Evolutionary conservation across 2,888 invertebrate species (phyloP).

Genomic region (Lepidochitona cinerea): DNA sequence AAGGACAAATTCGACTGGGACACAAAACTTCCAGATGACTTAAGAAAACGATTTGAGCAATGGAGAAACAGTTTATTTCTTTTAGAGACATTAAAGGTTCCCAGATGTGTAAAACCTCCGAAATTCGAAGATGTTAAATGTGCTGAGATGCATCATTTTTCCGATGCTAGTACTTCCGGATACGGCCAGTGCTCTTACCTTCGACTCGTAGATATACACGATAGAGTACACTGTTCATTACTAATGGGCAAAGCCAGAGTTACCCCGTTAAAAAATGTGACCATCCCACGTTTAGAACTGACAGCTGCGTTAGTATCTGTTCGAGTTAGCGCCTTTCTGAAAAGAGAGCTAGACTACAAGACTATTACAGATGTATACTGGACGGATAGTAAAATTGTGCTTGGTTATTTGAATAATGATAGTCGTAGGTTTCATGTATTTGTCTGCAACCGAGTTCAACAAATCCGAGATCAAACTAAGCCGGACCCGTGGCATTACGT

Average conservation of each 20-base stretch:
- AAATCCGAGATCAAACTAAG: constrained; percentile 18
- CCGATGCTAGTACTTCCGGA: constrained; percentile 18
- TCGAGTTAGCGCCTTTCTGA: constrained; percentile 14
- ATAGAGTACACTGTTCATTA: constrained; percentile 21
- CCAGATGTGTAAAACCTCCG: constrained; percentile 13
- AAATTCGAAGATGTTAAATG: constrained; percentile 12
- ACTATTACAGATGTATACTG: constrained; percentile 15
- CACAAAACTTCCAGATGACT: constrained; percentile 17
- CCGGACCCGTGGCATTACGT: constrained; percentile 27
- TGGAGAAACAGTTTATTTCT: constrained; percentile 10
- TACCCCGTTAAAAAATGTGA: constrained; percentile 24
- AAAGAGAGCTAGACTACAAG: constrained; percentile 13
- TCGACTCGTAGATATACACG: neutral
- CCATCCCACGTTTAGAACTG: constrained; percentile 24
- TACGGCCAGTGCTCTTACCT: constrained; percentile 15
- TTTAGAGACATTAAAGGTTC: constrained; percentile 2
- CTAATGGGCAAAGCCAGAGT: constrained; percentile 26
- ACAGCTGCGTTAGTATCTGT: constrained; percentile 25
- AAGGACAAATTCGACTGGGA: constrained; percentile 29
- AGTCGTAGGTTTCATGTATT: constrained; percentile 20
- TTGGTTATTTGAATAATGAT: constrained; percentile 29
- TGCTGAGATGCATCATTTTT: constrained; percentile 25
- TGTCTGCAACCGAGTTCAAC: constrained; percentile 29
- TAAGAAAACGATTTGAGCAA: constrained; percentile 11
- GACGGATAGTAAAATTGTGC: constrained; percentile 29